phyloP scores from a whole-genome alignment of 2,888 invertebrate species.

The Cephus sareptanus region DNA sequence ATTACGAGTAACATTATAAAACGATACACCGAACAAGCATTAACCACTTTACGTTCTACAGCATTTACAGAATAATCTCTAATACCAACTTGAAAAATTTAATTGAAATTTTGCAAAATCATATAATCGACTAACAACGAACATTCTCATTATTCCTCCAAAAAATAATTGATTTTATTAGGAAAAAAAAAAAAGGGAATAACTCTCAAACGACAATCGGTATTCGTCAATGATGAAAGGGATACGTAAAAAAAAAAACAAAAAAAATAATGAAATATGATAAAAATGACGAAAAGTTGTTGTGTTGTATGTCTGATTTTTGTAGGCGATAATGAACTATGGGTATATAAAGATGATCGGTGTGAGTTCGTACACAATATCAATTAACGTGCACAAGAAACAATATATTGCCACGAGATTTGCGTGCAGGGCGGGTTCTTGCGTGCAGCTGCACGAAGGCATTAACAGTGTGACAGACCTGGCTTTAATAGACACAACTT shows the following conservation, averaged over 20 bases:
- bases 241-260: background rate
- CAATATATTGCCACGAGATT: conserved; percentile 65
- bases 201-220: background rate
- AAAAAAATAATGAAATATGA: background rate
- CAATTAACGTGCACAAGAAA: conserved; percentile 66
- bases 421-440: conserved; percentile 65
- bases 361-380: conserved; percentile 64
- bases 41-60: background rate
- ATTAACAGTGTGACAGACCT: conserved; percentile 82
- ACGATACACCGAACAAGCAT: background rate
- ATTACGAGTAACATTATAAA: background rate
- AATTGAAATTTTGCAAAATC: background rate
- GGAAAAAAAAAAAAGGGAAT: background rate
- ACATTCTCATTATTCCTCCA: background rate
- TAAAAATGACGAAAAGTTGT: conserved; percentile 8
- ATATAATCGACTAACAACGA: background rate
- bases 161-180: conserved; percentile 13
- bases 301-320: conserved; percentile 12
- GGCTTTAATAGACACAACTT: conserved; percentile 98
- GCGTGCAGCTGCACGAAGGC: conserved; percentile 61
- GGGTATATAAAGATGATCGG: conserved; percentile 21
- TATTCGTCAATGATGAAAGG: background rate
- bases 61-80: background rate
- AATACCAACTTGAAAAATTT: background rate
- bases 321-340: conserved; percentile 30